Conservation (phyloP, 1,140 invertebrate species). For the Drosophila varians region DNA sequence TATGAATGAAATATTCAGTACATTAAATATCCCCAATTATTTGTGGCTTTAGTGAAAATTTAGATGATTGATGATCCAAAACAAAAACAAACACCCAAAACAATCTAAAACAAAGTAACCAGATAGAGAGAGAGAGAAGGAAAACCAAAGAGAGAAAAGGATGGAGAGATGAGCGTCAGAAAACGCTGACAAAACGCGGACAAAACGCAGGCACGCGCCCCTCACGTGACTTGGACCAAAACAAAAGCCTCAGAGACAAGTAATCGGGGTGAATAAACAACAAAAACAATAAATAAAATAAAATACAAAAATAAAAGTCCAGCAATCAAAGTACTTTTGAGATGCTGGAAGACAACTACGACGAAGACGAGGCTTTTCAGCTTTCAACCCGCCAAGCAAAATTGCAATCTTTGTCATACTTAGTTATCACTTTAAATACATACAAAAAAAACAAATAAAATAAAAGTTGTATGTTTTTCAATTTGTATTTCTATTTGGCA, state of each 20-base stretch:
- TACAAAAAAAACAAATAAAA: too few relatives aligned
- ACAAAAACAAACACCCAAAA: not conserved
- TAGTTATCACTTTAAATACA: slow-evolving; percentile 16
- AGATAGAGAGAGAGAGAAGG: not conserved
- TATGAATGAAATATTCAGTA: slow-evolving; percentile 15
- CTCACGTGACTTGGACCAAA: slow-evolving; percentile 41
- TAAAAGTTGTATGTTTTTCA: slow-evolving; percentile 7
- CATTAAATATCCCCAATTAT: not conserved
- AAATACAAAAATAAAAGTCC: not conserved
- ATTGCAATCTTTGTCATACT: slow-evolving; percentile 30
- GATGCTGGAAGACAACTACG: not conserved
- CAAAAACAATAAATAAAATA: not conserved
- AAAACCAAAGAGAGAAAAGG: not conserved
- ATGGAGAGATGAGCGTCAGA: too few relatives aligned
- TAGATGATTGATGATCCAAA: slow-evolving; percentile 7
- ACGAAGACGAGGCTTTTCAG: not conserved
- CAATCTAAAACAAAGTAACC: not conserved
- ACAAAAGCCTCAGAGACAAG: slow-evolving; percentile 23
- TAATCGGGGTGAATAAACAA: slow-evolving; percentile 7
- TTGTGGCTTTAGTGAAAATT: not conserved
- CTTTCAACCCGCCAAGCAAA: not conserved
- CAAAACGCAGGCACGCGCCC: slow-evolving; percentile 18
- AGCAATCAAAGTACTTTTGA: slow-evolving; percentile 1
- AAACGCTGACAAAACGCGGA: not conserved
- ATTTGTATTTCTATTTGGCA: slow-evolving; percentile 29